Conservation (phyloP, 2,888 invertebrate genomes). For the Pandemis cinnamomeana region DNA sequence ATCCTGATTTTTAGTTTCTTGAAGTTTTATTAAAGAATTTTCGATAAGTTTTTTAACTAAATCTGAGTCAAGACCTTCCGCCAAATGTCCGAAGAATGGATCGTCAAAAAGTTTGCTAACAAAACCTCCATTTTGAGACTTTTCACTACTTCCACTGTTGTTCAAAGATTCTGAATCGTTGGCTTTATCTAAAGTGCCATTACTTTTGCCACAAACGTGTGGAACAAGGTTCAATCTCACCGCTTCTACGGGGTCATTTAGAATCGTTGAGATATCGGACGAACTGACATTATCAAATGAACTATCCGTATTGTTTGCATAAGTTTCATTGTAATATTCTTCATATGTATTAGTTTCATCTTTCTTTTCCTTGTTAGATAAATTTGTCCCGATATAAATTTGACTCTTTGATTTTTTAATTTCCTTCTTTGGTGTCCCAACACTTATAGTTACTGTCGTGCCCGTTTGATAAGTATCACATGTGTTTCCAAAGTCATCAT, state of each 20-base stretch:
- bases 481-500: slow-evolving; percentile 80
- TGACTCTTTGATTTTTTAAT: slow-evolving; percentile 79
- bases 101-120: slow-evolving; percentile 86
- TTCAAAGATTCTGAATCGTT: slow-evolving; percentile 47
- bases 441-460: slow-evolving; percentile 86
- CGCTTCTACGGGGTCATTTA: slow-evolving; percentile 90
- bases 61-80: slow-evolving; percentile 85
- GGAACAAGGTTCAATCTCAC: slow-evolving; percentile 90
- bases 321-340: slow-evolving; percentile 69
- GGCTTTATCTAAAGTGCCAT: slow-evolving; percentile 47
- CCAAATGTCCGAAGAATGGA: slow-evolving; percentile 86
- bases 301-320: slow-evolving; percentile 49
- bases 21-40: slow-evolving; percentile 86
- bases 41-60: slow-evolving; percentile 87
- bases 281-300: slow-evolving; percentile 48
- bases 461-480: slow-evolving; percentile 81
- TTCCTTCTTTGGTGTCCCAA: slow-evolving; percentile 80
- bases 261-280: slow-evolving; percentile 81
- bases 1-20: slow-evolving; percentile 78
- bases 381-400: slow-evolving; percentile 78
- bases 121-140: slow-evolving; percentile 73
- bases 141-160: slow-evolving; percentile 47
- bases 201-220: slow-evolving; percentile 89
- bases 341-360: slow-evolving; percentile 72
- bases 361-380: slow-evolving; percentile 59